Base-by-base conservation (phyloP, 2,797 vertebrate species). In the Mallotus villosus region DNA sequence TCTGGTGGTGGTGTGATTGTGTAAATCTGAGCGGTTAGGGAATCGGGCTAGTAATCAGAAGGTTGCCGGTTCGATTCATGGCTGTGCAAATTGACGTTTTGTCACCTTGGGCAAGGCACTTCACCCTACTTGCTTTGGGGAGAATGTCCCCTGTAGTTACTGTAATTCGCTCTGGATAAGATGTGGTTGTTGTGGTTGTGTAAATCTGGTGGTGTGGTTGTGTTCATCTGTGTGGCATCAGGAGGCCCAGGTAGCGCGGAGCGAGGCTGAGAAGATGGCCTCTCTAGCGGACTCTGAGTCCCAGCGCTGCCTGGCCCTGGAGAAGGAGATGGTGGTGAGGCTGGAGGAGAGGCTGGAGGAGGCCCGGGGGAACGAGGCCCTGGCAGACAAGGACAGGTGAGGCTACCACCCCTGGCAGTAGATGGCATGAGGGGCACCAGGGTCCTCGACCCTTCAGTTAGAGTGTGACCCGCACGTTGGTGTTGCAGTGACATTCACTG, bases 241-340 rank as follows among this genome's bases (percentile, higher is more conserved):
- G 97, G 95, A 97, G 81, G 93, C 94, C 68, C 90, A 91, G 74
- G 83, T 95, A 70, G 94, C 95, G 0, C 91, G 85, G 70, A 87
- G 63, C 0, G 94, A 96, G 85, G 94, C 94, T 0, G 85, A 94
- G 14, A 85, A 79, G 41, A 95, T 94, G 91, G 90, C 92, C 0
- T 85, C 83, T 0, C 81, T 95, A 80, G 94, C 92, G 12, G 92
- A 94, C 79, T 90, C 89, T 0, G 94, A 96, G 89, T 92, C 92
- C 0, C 90, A 90, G 74, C 90, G 91, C 55, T 91, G 94, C 82
- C 87, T 64, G 81, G 91, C 92, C 72, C 91, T 98, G 81, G 90
- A 93, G 22, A 92, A 81, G 75, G 92, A 92, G 83, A 90, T 94
- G 88, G 89, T 88, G 78, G 92, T 91, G 64, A 86, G 58, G 51